These are phyloP conservation scores for Urocolius indicus DNA, from an alignment of 2,113 vertebrate genomes.

Conservation along the genomic window DNA sequence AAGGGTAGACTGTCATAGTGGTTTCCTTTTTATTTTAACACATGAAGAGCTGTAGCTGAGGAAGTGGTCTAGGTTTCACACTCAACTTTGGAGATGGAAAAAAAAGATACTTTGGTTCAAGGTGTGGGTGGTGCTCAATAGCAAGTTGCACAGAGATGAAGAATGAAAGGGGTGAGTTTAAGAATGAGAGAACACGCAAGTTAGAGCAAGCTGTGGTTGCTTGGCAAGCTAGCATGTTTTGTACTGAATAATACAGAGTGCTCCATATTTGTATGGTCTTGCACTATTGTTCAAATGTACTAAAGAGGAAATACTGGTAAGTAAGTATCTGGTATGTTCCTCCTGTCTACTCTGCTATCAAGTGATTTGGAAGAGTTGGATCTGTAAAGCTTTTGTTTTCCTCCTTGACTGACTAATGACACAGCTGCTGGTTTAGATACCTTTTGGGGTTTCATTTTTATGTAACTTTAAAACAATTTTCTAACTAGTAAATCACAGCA, in stretches of 20 bases:
- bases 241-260: neutral
- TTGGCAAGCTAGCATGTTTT: neutral
- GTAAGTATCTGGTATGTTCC: neutral
- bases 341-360: neutral
- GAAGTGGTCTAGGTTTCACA: neutral
- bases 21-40: conserved; percentile 8
- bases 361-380: neutral
- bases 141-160: neutral
- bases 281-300: neutral
- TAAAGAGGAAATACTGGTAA: neutral
- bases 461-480: neutral
- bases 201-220: neutral
- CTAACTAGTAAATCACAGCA: neutral
- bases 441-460: neutral
- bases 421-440: neutral
- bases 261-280: neutral
- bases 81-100: neutral
- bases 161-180: neutral
- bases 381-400: neutral
- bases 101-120: neutral
- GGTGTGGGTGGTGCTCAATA: neutral
- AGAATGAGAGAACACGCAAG: neutral
- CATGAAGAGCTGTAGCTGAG: neutral
- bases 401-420: neutral
- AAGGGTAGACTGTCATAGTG: neutral